phyloP scores from a whole-genome alignment of 1,140 invertebrate species.

The Cherax quadricarinatus region DNA sequence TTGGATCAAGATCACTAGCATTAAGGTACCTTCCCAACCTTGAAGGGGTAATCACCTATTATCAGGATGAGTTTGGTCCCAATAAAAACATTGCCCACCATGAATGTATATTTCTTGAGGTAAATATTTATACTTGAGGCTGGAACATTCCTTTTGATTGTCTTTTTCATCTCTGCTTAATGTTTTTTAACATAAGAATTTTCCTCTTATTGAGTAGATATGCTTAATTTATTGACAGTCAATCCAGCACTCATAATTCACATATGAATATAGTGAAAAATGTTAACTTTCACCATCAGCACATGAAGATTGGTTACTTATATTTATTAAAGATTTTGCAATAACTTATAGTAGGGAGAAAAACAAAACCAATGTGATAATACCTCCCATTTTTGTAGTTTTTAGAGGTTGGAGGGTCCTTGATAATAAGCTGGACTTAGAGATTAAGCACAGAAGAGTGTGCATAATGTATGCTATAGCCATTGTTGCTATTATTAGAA shows the following conservation, averaged over 20 bases:
- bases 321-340: background rate
- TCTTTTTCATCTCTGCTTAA: too few species aligned
- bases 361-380: background rate
- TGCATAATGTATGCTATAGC: slow-evolving; percentile 35
- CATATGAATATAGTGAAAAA: background rate
- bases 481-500: slow-evolving; percentile 33
- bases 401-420: background rate
- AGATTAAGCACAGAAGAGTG: background rate
- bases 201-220: too few species aligned
- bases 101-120: background rate
- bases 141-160: too few species aligned
- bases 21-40: too few species aligned
- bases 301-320: background rate
- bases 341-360: background rate
- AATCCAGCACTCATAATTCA: background rate
- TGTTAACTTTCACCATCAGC: background rate
- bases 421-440: background rate
- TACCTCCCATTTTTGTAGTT: too few species aligned
- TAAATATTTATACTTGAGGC: too few species aligned
- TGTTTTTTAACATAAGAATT: too few species aligned
- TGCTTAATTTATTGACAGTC: background rate
- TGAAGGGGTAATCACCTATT: background rate
- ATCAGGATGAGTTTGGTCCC: background rate
- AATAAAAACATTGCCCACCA: background rate
- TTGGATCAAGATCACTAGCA: too few species aligned